phyloP scores from a whole-genome alignment of 2,797 vertebrate species.

The Acipenser oxyrinchus region DNA sequence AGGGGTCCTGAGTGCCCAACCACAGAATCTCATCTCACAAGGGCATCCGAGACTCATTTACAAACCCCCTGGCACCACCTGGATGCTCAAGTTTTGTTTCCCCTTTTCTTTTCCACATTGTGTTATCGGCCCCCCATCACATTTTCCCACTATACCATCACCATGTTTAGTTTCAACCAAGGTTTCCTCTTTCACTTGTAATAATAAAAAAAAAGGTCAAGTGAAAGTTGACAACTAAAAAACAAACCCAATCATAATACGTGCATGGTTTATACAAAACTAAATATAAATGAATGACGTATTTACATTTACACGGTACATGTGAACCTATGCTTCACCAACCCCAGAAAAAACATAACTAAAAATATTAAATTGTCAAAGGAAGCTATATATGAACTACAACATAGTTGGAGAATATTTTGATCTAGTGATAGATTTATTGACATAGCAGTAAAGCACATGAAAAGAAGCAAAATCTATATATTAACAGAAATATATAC shows the following conservation, averaged over 20 bases:
- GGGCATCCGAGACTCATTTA: constrained; percentile 14
- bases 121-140: neutral
- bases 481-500: too few relatives aligned
- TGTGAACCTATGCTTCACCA: neutral
- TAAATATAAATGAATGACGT: neutral
- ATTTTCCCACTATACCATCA: neutral
- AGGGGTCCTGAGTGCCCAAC: constrained; percentile 22
- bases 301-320: neutral
- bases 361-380: too few relatives aligned
- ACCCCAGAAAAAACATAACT: neutral
- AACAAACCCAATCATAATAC: neutral
- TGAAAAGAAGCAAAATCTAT: too few relatives aligned
- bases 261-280: neutral
- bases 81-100: neutral
- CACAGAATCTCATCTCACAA: constrained; percentile 41
- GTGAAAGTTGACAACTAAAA: neutral
- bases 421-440: too few relatives aligned
- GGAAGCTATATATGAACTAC: too few relatives aligned
- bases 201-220: neutral
- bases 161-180: neutral
- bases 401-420: too few relatives aligned
- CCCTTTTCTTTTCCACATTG: neutral
- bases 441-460: too few relatives aligned
- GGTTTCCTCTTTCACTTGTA: neutral
- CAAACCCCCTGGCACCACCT: neutral